Conservation (phyloP, 2,113 vertebrate species). For the Lepus europaeus region DNA sequence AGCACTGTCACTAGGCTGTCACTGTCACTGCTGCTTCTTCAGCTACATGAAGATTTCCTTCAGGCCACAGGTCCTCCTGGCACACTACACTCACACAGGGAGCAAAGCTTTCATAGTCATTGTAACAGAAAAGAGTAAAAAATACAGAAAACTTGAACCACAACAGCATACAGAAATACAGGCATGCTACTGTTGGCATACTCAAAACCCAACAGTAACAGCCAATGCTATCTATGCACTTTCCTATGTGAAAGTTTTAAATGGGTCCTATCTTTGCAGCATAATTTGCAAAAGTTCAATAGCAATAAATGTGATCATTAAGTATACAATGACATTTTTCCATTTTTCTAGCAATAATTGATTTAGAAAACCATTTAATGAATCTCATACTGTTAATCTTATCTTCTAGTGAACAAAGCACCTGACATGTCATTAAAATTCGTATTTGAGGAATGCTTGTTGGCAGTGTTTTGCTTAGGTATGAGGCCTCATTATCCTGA, state of each 20-base stretch:
- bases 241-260: neutral
- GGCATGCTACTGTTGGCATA: neutral
- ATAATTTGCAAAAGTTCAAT: slow-evolving; percentile 38
- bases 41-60: neutral
- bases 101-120: slow-evolving; percentile 3
- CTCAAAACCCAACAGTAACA: neutral
- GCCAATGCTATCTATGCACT: neutral
- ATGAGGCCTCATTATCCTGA: slow-evolving; percentile 48
- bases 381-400: slow-evolving; percentile 42
- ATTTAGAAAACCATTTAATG: slow-evolving; percentile 57
- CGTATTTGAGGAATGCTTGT: slow-evolving; percentile 47
- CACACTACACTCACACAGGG: neutral
- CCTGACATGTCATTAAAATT: slow-evolving; percentile 60
- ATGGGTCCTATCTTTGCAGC: neutral
- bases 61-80: neutral
- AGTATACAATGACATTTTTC: slow-evolving; percentile 7
- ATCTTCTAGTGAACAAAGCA: slow-evolving; percentile 28
- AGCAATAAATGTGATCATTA: slow-evolving; percentile 26
- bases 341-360: slow-evolving; percentile 52
- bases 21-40: slow-evolving; percentile 5
- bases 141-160: slow-evolving; percentile 14
- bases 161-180: neutral
- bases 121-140: neutral
- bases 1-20: neutral
- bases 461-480: slow-evolving; percentile 50